Base-by-base conservation (phyloP, 92 coral and sea anemone genomes). In the Desmophyllum pertusum region DNA sequence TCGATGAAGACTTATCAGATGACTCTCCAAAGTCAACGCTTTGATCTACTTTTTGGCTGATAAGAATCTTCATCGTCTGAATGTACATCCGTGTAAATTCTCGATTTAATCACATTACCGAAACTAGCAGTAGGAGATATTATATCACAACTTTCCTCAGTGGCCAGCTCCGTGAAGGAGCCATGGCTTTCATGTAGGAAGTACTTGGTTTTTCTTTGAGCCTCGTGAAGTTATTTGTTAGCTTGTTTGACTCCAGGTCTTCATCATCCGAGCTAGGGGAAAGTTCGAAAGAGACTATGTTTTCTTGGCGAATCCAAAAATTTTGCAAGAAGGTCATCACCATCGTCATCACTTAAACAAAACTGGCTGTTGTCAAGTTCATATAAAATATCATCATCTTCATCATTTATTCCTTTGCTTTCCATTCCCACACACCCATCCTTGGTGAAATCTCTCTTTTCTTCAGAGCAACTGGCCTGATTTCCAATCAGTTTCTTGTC, bases 71-170 rank as follows among this genome's bases (percentile, higher is more conserved):
- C 52, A 42, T 13, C 45, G 8, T 67, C 27, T 36, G 73, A 33
- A 36, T 67, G n/a, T n/a, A n/a, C 35, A 35, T 15, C 76, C 6
- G 9, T 2, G 51, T 17, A 25, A n/a, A 35, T 68, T 14, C 30
- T 69, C 9, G 50, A 33, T 13, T 46, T 68, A 64, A 4, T 9
- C 25, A 23, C 68, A 4, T 50, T 21, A 48, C 4, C 36, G 10
- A 55, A 59, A 42, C 69, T 71, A 37, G 46, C 21, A 14, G 86
- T 71, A 10, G 79, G 78, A 23, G 71, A 72, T 21, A 82, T 61
- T 1, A 71, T 6, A 19, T 82, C 71, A 11, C 25, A 53, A 6
- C 86, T 71, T 53, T 71, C 82, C 7, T n/a, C n/a, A n/a, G n/a
- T n/a, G n/a, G n/a, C n/a, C n/a, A n/a, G n/a, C n/a, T 59, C 25